A percentile compares a stretch with the other conserved stretches of the same genome.
Conservation (phyloP, 2,797 vertebrate species). For the Lutjanus campechanus region DNA sequence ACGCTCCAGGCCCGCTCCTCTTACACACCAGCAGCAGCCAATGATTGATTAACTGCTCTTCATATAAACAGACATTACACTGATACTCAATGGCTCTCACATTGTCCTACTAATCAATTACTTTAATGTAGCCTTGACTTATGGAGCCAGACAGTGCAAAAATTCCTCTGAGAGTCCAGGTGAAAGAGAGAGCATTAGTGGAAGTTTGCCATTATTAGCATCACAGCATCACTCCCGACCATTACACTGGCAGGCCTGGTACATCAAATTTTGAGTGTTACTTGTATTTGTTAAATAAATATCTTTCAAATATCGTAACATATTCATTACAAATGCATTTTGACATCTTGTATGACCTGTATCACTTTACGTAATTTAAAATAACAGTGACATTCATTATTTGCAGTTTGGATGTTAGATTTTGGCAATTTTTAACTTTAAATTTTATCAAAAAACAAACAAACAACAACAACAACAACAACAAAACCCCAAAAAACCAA, state of each 20-base stretch:
- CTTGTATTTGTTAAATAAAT: conserved; percentile 4
- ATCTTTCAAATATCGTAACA: background rate
- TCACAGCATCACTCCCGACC: background rate
- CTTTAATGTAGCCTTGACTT: conserved; percentile 64
- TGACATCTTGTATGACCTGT: background rate
- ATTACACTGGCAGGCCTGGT: background rate
- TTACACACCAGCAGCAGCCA: conserved; percentile 46
- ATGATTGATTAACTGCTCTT: conserved; percentile 62
- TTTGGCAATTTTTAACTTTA: background rate
- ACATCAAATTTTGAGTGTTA: background rate
- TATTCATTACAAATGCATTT: background rate
- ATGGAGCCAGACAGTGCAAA: conserved; percentile 39
- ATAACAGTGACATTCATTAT: background rate
- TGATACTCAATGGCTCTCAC: conserved; percentile 52
- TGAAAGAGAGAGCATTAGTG: conserved; percentile 35
- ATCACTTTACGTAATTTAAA: background rate
- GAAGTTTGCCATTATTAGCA: conserved; percentile 30
- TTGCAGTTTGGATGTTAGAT: background rate
- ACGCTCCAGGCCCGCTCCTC: conserved; percentile 31
- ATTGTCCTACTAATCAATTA: conserved; percentile 48
- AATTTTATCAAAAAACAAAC: background rate
- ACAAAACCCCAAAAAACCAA: too few relatives aligned
- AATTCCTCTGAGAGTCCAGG: conserved; percentile 48
- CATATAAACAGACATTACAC: conserved; percentile 64
- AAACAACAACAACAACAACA: background rate